Evolutionary conservation across 2,888 invertebrate species (phyloP).

Genomic region (Pardosa pseudoannulata): DNA sequence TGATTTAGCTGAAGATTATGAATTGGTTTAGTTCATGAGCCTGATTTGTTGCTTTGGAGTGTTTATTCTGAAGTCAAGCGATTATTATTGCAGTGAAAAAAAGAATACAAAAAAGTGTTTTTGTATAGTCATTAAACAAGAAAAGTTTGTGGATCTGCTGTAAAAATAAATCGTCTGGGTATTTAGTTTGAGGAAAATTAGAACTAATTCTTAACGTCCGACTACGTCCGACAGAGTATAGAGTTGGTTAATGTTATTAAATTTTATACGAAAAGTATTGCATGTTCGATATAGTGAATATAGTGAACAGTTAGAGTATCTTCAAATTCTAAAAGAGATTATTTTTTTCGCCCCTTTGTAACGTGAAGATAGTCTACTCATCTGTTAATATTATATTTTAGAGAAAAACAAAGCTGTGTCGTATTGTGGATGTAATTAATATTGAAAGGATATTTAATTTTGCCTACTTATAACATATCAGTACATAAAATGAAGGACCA

Average conservation of each 20-base stretch:
- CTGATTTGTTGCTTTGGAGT: too few species aligned
- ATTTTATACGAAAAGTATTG: not conserved
- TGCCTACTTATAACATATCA: conserved; percentile 40
- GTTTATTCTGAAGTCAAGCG: too few species aligned
- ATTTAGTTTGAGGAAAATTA: too few species aligned
- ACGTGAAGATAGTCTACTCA: conserved; percentile 23
- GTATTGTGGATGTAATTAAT: not conserved
- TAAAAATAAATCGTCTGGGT: too few species aligned
- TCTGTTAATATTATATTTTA: conserved; percentile 17
- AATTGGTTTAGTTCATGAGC: too few species aligned
- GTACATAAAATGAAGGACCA: conserved; percentile 59
- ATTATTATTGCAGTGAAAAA: too few species aligned
- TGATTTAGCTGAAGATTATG: not conserved
- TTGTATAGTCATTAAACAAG: too few species aligned
- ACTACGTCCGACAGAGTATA: conserved; percentile 4
- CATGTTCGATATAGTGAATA: conserved; percentile 13
- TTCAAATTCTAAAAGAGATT: conserved; percentile 37
- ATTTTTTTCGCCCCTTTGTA: conserved; percentile 24
- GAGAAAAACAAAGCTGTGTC: not conserved
- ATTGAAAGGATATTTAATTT: not conserved
- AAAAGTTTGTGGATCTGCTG: too few species aligned
- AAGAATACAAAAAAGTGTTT: too few species aligned
- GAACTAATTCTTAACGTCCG: not conserved
- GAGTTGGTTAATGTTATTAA: conserved; percentile 9
- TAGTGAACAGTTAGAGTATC: conserved; percentile 33